Evolutionary conservation across 2,113 vertebrate species (phyloP).

Genomic region (Carassius auratus): DNA sequence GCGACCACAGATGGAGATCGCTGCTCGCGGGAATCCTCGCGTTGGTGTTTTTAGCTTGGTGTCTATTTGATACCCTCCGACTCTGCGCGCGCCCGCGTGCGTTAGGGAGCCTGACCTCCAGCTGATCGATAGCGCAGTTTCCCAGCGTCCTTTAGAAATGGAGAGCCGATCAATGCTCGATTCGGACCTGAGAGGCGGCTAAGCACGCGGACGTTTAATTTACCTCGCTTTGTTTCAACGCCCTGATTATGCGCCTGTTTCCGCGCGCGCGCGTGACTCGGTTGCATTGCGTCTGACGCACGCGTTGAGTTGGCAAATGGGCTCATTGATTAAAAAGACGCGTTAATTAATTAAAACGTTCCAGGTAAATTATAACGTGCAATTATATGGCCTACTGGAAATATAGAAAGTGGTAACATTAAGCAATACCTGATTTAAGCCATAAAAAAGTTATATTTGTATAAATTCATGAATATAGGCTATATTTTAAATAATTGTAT

Average conservation of each 20-base stretch:
- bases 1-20: conserved; percentile 46
- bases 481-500: no score
- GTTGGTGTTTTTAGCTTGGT: conserved; percentile 45
- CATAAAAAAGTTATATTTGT: no score
- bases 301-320: no score
- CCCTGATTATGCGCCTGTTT: conserved; percentile 59
- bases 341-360: no score
- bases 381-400: neutral
- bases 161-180: conserved; percentile 76
- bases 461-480: no score
- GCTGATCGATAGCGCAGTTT: conserved; percentile 75
- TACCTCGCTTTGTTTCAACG: conserved; percentile 53
- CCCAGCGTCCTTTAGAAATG: conserved; percentile 76
- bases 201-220: conserved; percentile 57
- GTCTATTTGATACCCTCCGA: neutral
- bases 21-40: conserved; percentile 40
- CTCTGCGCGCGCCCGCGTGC: no score
- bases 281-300: neutral
- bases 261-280: conserved; percentile 18
- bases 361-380: neutral
- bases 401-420: no score
- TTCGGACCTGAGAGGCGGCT: conserved; percentile 72
- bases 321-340: neutral
- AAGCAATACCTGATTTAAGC: no score
- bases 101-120: conserved; percentile 68